These are phyloP conservation scores for Neodiprion pinetum DNA, from an alignment of 1,140 invertebrate species.

Conservation along the genomic window DNA sequence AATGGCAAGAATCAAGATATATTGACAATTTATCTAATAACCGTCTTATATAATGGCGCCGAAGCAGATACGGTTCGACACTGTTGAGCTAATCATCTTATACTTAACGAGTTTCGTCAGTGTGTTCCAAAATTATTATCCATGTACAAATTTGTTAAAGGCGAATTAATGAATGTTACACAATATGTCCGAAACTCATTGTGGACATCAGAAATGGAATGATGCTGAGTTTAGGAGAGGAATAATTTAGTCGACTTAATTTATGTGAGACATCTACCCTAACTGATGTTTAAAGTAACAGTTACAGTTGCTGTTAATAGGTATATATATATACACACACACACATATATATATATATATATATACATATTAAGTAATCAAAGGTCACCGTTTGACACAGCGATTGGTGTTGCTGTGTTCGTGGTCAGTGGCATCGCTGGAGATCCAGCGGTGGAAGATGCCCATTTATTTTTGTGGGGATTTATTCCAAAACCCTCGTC, in stretches of 20 bases:
- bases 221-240: neutral
- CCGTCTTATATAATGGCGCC: too few relatives aligned
- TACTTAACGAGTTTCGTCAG: too few relatives aligned
- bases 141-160: too few relatives aligned
- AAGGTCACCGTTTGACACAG: slow-evolving; percentile 47
- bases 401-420: slow-evolving; percentile 41
- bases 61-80: too few relatives aligned
- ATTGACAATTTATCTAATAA: too few relatives aligned
- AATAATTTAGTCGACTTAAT: neutral
- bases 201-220: neutral
- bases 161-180: too few relatives aligned
- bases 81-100: too few relatives aligned
- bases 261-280: neutral
- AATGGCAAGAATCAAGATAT: too few relatives aligned
- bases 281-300: neutral
- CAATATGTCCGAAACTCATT: neutral
- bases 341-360: too few relatives aligned
- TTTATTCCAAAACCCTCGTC: slow-evolving; percentile 79
- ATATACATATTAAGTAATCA: neutral
- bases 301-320: neutral
- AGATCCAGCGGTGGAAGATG: slow-evolving; percentile 36
- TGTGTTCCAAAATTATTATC: too few relatives aligned
- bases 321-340: neutral
- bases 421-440: slow-evolving; percentile 22
- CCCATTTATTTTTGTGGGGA: slow-evolving; percentile 72